Evolutionary conservation across 2,797 vertebrate species (phyloP), one percentile per base, ranked within the genome.

Genomic region (Heteromormyrus szaboi): DNA sequence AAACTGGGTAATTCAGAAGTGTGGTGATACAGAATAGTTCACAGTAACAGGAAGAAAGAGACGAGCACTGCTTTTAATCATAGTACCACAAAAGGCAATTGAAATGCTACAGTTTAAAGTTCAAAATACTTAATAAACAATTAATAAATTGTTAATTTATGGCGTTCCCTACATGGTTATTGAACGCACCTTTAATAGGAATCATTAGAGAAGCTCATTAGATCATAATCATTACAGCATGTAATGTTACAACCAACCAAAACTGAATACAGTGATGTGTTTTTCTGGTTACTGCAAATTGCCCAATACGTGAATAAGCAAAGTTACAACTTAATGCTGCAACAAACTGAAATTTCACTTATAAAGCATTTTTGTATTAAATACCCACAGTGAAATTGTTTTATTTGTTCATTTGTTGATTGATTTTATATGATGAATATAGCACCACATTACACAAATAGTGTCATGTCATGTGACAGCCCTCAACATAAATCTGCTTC

Each of bases 201-300:
- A 86, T 56, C 51, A 86, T 86, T 86, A 37, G 29, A 86, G 85
- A 53, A 56, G 29, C 85, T 85, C 85, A 86, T 86, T 86, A 86
- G 25, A 56, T 56, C 41, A 44, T 84, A 9, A 86, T 86, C 51
- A 86, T 37, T 37, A 41, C 46, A 41, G 29, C 53, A 85, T 50
- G 83, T 53, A 85, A 85, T 85, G 22, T 2, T 79, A 44, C 72
- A n/a, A 14, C 7, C n/a, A 22, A 29, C 11, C 12, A 37, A 72
- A 72, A 37, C 4, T 51, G 46, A 48, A 50, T 11, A 25, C 9
- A 11, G 44, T 50, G 22, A 22, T 29, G 44, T 84, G 19, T 79
- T n/a, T 79, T 8, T 79, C 72, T 79, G 22, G 25, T 68, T 33
- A 44, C 19, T 79, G 37, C 44, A 59, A 56, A 56, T 41, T 37